These are phyloP conservation scores for Onychomys arenicola DNA, from an alignment of 2,797 vertebrate species.

Conservation along the genomic window DNA sequence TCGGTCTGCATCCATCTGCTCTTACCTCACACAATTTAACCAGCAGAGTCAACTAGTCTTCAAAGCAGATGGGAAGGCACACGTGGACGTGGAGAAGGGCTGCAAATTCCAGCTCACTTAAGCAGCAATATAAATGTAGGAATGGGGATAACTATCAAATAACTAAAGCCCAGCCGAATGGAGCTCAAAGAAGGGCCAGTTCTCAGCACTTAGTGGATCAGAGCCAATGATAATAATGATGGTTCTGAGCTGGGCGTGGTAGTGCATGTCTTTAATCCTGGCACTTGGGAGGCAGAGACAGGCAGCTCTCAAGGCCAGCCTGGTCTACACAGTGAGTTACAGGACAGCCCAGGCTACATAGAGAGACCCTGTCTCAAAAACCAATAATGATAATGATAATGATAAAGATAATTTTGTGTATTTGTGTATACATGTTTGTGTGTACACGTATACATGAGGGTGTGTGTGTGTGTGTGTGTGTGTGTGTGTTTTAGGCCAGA, in stretches of 20 bases:
- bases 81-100: neutral
- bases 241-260: neutral
- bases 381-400: neutral
- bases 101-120: neutral
- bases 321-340: neutral
- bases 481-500: neutral
- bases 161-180: neutral
- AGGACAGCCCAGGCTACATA: neutral
- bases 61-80: conserved; percentile 6
- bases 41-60: neutral
- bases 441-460: neutral
- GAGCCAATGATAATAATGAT: neutral
- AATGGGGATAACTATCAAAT: conserved; percentile 7
- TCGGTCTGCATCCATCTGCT: neutral
- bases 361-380: neutral
- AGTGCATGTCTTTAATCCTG: neutral
- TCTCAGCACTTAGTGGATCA: neutral
- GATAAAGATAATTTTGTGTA: neutral
- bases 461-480: neutral
- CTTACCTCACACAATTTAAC: conserved; percentile 27
- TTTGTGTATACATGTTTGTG: neutral
- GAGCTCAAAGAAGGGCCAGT: neutral
- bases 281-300: neutral
- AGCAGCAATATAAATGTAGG: neutral
- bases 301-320: neutral